Evolutionary conservation across 2,797 vertebrate genomes (phyloP).

Genomic region (Phoebastria nigripes): DNA sequence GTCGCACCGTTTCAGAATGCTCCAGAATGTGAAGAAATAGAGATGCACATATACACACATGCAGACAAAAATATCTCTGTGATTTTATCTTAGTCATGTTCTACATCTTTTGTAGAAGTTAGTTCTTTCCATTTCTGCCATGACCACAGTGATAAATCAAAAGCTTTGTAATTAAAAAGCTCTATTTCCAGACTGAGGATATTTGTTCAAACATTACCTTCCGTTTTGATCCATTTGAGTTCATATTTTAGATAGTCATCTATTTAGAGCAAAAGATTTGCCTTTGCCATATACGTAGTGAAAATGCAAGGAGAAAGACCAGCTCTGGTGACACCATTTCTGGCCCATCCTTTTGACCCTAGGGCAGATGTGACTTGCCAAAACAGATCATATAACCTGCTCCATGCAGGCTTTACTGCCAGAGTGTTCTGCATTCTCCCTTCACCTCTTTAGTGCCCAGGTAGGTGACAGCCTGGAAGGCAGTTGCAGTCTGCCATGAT

Average conservation of each 20-base stretch:
- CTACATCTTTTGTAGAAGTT: neutral
- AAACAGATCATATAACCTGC: neutral
- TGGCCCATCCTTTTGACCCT: neutral
- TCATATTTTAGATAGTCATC: neutral
- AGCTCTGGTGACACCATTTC: neutral
- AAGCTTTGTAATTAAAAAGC: neutral
- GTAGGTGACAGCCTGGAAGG: neutral
- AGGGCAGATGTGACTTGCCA: neutral
- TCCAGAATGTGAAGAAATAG: neutral
- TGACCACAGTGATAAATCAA: neutral
- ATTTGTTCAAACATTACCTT: neutral
- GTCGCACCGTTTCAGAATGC: slow-evolving; percentile 11
- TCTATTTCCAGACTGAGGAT: neutral
- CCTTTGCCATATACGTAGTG: neutral
- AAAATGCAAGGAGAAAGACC: neutral
- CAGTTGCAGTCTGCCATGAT: neutral
- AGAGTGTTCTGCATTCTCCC: neutral
- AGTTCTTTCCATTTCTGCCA: neutral
- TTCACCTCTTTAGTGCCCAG: neutral
- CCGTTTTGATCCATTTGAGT: neutral
- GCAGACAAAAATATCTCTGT: neutral
- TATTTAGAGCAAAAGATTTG: neutral
- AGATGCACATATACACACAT: neutral
- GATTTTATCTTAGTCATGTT: neutral
- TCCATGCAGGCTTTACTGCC: neutral